Conservation (phyloP, 2,113 vertebrate genomes). For the Herpetotheres cachinnans region DNA sequence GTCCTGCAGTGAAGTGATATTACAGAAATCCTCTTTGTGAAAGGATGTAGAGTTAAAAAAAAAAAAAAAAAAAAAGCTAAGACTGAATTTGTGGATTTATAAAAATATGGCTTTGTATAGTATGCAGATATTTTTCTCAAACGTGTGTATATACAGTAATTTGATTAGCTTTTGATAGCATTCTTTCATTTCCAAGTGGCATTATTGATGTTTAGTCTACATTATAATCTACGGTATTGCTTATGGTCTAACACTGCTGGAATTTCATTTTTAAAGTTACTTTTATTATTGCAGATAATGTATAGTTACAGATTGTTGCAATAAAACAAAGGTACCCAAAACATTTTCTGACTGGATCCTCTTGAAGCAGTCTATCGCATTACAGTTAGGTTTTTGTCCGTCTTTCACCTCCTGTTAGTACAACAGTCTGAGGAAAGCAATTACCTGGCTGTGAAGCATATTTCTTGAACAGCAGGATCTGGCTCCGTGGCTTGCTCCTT, state of each 20-base stretch:
- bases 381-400: background rate
- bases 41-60: background rate
- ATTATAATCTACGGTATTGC: background rate
- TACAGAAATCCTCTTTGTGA: background rate
- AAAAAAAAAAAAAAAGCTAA: background rate
- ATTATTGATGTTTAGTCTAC: background rate
- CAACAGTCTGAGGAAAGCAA: slow-evolving; percentile 13
- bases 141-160: background rate
- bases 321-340: background rate
- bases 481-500: slow-evolving; percentile 33
- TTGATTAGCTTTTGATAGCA: background rate
- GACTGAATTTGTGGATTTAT: background rate
- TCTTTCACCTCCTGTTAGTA: background rate
- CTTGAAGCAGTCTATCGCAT: background rate
- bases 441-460: slow-evolving; percentile 50
- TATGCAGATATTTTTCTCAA: background rate
- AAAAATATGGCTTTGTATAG: background rate
- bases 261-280: background rate
- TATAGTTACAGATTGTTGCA: background rate
- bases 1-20: background rate
- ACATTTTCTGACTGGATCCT: background rate
- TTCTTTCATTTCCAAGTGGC: background rate
- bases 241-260: background rate
- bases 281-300: background rate
- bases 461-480: slow-evolving; percentile 61